phyloP scores from a whole-genome alignment of 1,140 invertebrate species.

The Pomacea maculata region DNA sequence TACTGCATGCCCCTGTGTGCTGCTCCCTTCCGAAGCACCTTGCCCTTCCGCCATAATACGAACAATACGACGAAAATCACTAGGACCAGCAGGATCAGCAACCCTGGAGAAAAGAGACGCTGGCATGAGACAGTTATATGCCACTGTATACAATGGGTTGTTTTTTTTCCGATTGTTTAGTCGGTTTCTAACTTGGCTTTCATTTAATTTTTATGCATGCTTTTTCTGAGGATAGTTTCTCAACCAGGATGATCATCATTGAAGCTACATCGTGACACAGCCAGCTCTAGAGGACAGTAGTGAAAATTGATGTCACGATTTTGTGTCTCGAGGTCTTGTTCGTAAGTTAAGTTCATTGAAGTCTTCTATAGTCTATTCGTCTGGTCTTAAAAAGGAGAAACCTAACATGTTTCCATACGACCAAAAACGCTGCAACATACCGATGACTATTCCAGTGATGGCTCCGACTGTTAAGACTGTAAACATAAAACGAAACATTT shows the following conservation, averaged over 20 bases:
- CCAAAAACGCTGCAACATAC: not conserved
- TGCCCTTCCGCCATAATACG: slow-evolving; percentile 8
- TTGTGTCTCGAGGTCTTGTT: not conserved
- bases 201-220: not conserved
- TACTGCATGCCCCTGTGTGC: not conserved
- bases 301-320: too few species aligned
- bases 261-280: too few species aligned
- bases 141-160: not conserved
- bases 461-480: not conserved
- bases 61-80: slow-evolving; percentile 12
- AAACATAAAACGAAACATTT: not conserved
- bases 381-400: not conserved
- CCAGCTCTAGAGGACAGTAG: too few species aligned
- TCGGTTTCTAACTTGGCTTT: too few species aligned
- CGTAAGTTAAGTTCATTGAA: not conserved
- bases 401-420: not conserved
- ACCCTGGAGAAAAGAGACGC: not conserved
- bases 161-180: not conserved
- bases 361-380: not conserved
- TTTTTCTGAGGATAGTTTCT: not conserved
- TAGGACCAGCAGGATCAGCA: slow-evolving; percentile 1
- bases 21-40: not conserved
- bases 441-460: slow-evolving; percentile 8
- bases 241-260: not conserved
- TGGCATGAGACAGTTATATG: not conserved